Evolutionary conservation across 1,140 invertebrate species (phyloP).

Genomic region (Cotesia chilonis): DNA sequence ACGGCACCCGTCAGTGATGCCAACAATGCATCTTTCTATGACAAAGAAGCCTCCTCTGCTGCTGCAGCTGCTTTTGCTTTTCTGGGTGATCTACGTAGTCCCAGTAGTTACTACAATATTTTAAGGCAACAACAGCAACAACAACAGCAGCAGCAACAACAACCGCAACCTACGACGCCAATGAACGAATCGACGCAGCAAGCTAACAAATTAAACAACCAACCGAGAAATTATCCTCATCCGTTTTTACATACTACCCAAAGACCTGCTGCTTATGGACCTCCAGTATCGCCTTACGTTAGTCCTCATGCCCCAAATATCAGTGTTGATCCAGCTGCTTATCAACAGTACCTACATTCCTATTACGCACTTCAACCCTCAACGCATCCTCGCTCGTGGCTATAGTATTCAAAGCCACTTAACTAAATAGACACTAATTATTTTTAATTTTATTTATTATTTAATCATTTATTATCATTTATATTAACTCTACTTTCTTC

Average conservation of each 20-base stretch:
- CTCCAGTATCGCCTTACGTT: slow-evolving; percentile 59
- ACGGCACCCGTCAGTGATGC: slow-evolving; percentile 49
- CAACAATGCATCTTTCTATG: slow-evolving; percentile 56
- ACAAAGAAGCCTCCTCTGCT: slow-evolving; percentile 55
- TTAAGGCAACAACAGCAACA: slow-evolving; percentile 55
- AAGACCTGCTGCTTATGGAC: slow-evolving; percentile 55
- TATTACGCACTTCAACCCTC: slow-evolving; percentile 59
- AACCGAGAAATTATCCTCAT: slow-evolving; percentile 60
- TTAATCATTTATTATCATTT: slow-evolving; percentile 1
- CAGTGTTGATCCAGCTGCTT: slow-evolving; percentile 58
- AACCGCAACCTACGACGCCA: slow-evolving; percentile 43
- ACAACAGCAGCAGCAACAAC: slow-evolving; percentile 53
- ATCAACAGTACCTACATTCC: slow-evolving; percentile 63
- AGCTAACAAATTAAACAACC: slow-evolving; percentile 57
- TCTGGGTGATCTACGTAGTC: slow-evolving; percentile 61
- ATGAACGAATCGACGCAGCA: slow-evolving; percentile 50
- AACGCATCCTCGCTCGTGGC: slow-evolving; percentile 62
- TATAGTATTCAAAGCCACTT: slow-evolving; percentile 51
- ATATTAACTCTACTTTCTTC: background rate
- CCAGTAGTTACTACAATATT: slow-evolving; percentile 59
- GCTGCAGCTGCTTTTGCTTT: slow-evolving; percentile 60
- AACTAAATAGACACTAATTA: slow-evolving; percentile 7
- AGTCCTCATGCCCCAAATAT: slow-evolving; percentile 59
- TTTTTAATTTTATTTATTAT: background rate
- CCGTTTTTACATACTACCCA: slow-evolving; percentile 61